A percentile compares a stretch with the other conserved stretches of the same genome.
Evolutionary conservation across 2,797 vertebrate species (phyloP).

Genomic region (Amniataba percoides): DNA sequence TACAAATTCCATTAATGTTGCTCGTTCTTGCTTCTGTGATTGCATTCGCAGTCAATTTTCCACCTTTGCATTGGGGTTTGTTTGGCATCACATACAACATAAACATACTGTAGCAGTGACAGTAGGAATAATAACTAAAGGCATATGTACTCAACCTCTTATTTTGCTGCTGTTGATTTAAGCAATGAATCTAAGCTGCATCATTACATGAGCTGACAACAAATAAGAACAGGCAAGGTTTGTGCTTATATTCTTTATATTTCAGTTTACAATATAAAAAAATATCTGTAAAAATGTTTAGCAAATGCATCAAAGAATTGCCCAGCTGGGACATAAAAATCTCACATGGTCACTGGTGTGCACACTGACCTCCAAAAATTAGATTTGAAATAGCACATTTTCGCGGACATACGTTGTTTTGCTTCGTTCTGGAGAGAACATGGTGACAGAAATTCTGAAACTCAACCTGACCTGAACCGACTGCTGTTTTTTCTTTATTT

Average conservation of each 20-base stretch:
- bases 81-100: neutral
- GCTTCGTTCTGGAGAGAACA: conserved; percentile 29
- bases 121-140: conserved; percentile 12
- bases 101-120: neutral
- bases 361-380: conserved; percentile 30
- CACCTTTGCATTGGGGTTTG: neutral
- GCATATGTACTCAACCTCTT: neutral
- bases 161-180: neutral
- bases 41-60: neutral
- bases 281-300: no score
- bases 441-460: conserved; percentile 35
- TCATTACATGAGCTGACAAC: neutral
- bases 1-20: neutral
- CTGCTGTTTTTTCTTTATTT: neutral
- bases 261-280: no score
- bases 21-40: conserved; percentile 12
- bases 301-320: conserved; percentile 14
- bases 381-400: conserved; percentile 35
- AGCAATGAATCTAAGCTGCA: neutral
- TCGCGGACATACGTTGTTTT: conserved; percentile 22
- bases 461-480: conserved; percentile 26
- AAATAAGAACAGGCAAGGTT: no score
- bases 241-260: no score
- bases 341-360: conserved; percentile 24
- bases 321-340: conserved; percentile 20